Conservation (phyloP, 2,888 invertebrate genomes). For the Lithophane semibrunnea region DNA sequence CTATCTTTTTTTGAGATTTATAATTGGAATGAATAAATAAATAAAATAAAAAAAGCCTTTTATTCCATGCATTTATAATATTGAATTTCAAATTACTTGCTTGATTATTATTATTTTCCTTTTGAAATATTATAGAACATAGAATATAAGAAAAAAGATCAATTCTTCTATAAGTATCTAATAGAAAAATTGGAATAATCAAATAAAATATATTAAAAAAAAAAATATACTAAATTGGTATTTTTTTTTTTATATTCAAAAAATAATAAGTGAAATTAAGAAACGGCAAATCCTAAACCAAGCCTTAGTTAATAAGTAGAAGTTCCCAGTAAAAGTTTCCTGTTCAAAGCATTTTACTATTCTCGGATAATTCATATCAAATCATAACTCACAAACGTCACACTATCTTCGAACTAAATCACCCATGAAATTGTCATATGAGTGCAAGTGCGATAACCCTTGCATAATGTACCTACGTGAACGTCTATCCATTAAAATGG, state of each 20-base stretch:
- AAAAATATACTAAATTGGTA: too few species aligned
- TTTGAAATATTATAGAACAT: too few species aligned
- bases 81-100: too few species aligned
- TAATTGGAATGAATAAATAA: too few species aligned
- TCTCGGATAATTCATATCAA: neutral
- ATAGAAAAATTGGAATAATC: too few species aligned
- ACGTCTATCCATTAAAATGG: neutral
- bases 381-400: constrained; percentile 3
- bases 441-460: constrained; percentile 39
- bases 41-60: too few species aligned
- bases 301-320: neutral
- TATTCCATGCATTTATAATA: too few species aligned
- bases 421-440: constrained; percentile 40
- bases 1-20: neutral
- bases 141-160: too few species aligned
- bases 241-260: too few species aligned
- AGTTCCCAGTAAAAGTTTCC: neutral
- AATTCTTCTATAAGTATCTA: too few species aligned
- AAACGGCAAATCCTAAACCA: neutral
- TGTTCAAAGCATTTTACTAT: neutral
- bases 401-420: constrained; percentile 28
- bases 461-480: neutral
- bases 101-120: too few species aligned
- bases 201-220: too few species aligned
- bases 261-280: neutral